phyloP scores from a whole-genome alignment of 2,113 vertebrate genomes.

The Nanorana parkeri region DNA sequence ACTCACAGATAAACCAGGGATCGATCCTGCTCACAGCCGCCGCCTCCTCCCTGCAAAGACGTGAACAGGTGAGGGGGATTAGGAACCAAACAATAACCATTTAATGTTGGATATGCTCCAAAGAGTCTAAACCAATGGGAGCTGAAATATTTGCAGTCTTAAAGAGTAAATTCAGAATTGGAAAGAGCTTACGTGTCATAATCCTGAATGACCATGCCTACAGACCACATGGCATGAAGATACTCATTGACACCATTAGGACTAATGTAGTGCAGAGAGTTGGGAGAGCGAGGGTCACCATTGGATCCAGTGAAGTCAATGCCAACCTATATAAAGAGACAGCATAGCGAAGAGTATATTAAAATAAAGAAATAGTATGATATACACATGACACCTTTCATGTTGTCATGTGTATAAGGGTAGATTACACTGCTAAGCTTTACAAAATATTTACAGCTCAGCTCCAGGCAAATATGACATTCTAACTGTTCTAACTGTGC shows the following conservation, averaged over 20 bases:
- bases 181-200: constrained; percentile 85
- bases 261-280: constrained; percentile 93
- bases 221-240: constrained; percentile 93
- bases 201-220: constrained; percentile 93
- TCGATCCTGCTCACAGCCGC: too few relatives aligned
- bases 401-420: neutral
- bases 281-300: constrained; percentile 86
- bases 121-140: too few relatives aligned
- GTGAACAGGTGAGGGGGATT: too few relatives aligned
- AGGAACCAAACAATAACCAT: too few relatives aligned
- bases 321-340: constrained; percentile 79
- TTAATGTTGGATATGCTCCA: too few relatives aligned
- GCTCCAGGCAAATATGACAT: too few relatives aligned
- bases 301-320: constrained; percentile 97
- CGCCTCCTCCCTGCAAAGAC: too few relatives aligned
- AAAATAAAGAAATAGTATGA: neutral
- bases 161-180: too few relatives aligned
- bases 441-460: too few relatives aligned
- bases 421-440: neutral
- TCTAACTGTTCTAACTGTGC: too few relatives aligned
- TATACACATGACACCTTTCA: neutral
- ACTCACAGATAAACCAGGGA: too few relatives aligned
- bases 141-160: too few relatives aligned
- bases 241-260: constrained; percentile 94
- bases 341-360: neutral